A percentile compares a stretch with the other conserved stretches of the same genome.
Conservation (phyloP, 2,113 vertebrate genomes). For the Arizona elegans region DNA sequence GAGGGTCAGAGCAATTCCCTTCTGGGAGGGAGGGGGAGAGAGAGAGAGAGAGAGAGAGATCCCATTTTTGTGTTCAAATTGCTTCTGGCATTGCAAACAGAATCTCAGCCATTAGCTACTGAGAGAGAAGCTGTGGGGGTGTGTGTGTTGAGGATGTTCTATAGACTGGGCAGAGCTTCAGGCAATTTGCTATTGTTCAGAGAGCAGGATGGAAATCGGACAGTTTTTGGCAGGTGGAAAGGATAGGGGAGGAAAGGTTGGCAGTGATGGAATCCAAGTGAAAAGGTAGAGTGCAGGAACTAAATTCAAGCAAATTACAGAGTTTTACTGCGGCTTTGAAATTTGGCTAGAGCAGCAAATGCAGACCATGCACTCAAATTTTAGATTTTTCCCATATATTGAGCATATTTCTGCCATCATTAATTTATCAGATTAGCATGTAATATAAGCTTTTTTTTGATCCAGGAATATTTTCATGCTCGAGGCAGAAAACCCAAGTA, state of each 20-base stretch:
- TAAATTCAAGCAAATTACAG: neutral
- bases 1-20: neutral
- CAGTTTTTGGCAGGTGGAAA: conserved; percentile 10
- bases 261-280: neutral
- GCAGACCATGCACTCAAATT: neutral
- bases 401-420: neutral
- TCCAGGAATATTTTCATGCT: neutral
- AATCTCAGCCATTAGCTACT: conserved; percentile 15
- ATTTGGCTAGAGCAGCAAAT: neutral
- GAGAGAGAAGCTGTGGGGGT: neutral
- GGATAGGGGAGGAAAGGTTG: neutral
- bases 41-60: neutral
- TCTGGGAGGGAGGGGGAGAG: no score
- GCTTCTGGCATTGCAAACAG: neutral
- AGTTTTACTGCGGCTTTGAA: neutral
- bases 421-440: neutral
- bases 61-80: conserved; percentile 1
- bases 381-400: neutral
- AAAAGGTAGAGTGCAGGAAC: neutral
- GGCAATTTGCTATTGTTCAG: conserved; percentile 17
- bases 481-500: neutral
- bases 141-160: neutral
- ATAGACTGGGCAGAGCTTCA: conserved; percentile 2
- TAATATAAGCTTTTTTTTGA: neutral
- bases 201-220: neutral